Base-by-base conservation (phyloP, 2,888 invertebrate genomes). In the Therioaphis trifolii region DNA sequence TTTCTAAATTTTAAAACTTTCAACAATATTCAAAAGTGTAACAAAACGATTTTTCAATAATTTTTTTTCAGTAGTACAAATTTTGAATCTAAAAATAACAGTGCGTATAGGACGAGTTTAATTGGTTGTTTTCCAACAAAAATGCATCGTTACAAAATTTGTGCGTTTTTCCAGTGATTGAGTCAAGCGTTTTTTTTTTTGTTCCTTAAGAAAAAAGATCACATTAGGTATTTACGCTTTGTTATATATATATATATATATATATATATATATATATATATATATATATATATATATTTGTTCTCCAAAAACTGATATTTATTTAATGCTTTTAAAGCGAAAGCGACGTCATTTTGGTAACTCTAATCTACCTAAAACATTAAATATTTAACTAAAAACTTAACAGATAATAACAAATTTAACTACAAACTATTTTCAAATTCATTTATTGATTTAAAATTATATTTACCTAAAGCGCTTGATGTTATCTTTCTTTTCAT, bases 311-410 rank as follows among this genome's bases (percentile, higher is more conserved):
- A 80, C 29, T 63, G 72, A 74, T 74, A 74, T 35, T 69, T 63
- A 49, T 49, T 74, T 52, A 63, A 82, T 72, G 82, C 82, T 74
- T 52, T 82, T 63, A 18, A 82, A 82, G 82, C 82, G 63, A 82
- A 82, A 82, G 82, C 82, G 21, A 82, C 82, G 82, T 82, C 74
- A 82, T 82, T 82, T 82, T 82, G 82, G 82, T 82, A 82, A 82
- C 82, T 63, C 82, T 74, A 74, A 29, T 49, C 61, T 66, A 52
- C 18, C 74, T 74, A 82, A 61, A 29, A 72, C 24, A 63, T 52
- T 63, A 58, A 61, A 49, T 29, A 24, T 74, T 61, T 35, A 63
- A 74, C 49, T 74, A 66, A 63, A 82, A 74, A 82, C 74, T 82
- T 82, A 82, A 82, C 74, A 82, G 72, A 66, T 82, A 61, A 74